Evolutionary conservation across 2,113 vertebrate genomes (phyloP).

Genomic region (Epinephelus cyanopodus): DNA sequence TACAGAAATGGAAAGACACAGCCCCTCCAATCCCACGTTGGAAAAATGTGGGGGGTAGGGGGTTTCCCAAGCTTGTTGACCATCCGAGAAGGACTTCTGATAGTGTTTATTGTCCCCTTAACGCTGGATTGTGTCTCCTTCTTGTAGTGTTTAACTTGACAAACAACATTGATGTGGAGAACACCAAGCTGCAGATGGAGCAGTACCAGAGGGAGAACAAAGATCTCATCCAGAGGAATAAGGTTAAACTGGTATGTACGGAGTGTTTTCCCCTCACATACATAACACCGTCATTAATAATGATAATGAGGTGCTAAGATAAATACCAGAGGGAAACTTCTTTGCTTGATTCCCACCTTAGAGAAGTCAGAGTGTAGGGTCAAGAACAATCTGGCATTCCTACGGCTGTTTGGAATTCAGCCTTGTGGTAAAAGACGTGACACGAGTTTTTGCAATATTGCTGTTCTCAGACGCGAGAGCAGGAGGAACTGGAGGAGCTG

Average conservation of each 20-base stretch:
- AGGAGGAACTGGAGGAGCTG: constrained; percentile 96
- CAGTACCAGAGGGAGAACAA: constrained; percentile 96
- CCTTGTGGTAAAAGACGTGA: not conserved
- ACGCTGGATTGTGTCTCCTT: not conserved
- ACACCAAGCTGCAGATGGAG: constrained; percentile 95
- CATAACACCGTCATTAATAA: not conserved
- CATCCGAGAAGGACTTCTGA: not conserved
- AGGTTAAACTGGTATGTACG: constrained; percentile 90
- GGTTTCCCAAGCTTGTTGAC: not conserved
- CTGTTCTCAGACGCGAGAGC: constrained; percentile 90
- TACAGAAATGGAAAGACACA: not conserved
- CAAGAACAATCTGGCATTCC: not conserved
- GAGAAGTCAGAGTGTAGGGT: constrained; percentile 3
- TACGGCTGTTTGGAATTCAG: not conserved
- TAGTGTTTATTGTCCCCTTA: not conserved
- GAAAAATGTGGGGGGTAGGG: not conserved
- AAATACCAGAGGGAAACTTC: not conserved
- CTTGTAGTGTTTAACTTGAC: constrained; percentile 93
- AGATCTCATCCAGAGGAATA: constrained; percentile 97
- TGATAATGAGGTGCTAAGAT: not conserved
- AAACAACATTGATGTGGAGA: constrained; percentile 95
- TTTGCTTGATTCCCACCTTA: not conserved
- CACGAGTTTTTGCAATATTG: not conserved
- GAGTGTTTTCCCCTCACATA: not conserved
- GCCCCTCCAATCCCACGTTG: not conserved